Percentiles rank a stretch among this genome's conserved stretches.
Conservation (phyloP, 2,113 vertebrate genomes). For the Rhadina sibilatrix region DNA sequence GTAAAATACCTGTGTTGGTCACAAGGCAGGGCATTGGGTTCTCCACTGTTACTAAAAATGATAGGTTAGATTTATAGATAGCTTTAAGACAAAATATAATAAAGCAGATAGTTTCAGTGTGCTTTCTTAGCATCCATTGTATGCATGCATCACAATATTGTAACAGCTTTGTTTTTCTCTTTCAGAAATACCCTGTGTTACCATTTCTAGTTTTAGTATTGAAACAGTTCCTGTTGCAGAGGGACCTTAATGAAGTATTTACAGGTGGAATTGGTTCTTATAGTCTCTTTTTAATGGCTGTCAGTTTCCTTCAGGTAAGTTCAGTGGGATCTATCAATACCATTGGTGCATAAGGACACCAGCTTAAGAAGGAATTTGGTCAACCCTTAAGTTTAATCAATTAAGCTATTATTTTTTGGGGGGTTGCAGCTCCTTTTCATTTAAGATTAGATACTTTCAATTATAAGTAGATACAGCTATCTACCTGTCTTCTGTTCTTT, state of each 20-base stretch:
- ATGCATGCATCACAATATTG: background rate
- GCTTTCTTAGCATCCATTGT: background rate
- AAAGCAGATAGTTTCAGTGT: background rate
- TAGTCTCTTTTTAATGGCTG: constrained; percentile 98
- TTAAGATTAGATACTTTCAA: background rate
- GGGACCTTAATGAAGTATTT: constrained; percentile 98
- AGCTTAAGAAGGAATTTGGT: background rate
- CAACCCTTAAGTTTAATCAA: background rate
- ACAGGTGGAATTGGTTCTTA: constrained; percentile 98
- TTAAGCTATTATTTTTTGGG: background rate
- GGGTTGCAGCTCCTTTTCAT: background rate
- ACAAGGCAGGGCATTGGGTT: background rate
- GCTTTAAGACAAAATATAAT: background rate
- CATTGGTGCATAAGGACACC: background rate
- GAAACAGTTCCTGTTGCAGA: constrained; percentile 97
- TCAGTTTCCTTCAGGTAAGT: constrained; percentile 96
- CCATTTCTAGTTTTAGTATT: constrained; percentile 96
- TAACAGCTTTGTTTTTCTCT: constrained; percentile 41
- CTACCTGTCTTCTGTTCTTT: background rate
- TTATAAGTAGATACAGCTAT: too few species aligned
- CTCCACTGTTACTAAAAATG: background rate
- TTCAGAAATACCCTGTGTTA: constrained; percentile 95
- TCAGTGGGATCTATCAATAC: background rate
- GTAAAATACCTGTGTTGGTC: background rate
- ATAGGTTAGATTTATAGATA: background rate